Evolutionary conservation across 2,888 invertebrate genomes (phyloP).

Genomic region (Agrotis segetum): DNA sequence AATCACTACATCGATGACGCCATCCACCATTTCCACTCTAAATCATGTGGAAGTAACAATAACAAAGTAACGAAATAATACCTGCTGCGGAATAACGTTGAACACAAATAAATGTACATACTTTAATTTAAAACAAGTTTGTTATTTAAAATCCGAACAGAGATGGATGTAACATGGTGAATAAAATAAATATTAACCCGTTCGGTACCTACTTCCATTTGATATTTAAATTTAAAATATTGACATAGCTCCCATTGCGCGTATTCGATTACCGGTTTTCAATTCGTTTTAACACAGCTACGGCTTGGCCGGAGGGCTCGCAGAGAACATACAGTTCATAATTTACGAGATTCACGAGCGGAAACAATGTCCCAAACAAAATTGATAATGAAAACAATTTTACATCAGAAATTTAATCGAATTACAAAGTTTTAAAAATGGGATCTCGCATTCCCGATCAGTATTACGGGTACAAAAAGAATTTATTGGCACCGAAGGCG

Average conservation of each 20-base stretch:
- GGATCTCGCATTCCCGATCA: conserved; percentile 73
- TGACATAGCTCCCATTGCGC: conserved; percentile 87
- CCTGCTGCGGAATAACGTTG: conserved; percentile 31
- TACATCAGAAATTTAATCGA: conserved; percentile 86
- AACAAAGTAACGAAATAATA: conserved; percentile 36
- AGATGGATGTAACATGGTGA: conserved; percentile 78
- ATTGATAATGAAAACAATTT: conserved; percentile 88
- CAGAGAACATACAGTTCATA: conserved; percentile 86
- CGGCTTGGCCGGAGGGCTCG: conserved; percentile 84
- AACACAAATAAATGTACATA: conserved; percentile 57
- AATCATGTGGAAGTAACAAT: conserved; percentile 15
- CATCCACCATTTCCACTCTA: conserved; percentile 11
- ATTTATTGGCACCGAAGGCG: conserved; percentile 67
- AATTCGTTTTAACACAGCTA: conserved; percentile 88
- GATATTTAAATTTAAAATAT: conserved; percentile 90
- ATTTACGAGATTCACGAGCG: conserved; percentile 86
- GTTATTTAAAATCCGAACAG: conserved; percentile 76
- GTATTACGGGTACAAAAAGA: conserved; percentile 64
- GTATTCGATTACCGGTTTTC: conserved; percentile 90
- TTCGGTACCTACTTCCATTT: conserved; percentile 76
- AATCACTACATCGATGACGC: conserved; percentile 30
- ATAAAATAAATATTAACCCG: conserved; percentile 83
- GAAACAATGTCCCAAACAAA: conserved; percentile 87
- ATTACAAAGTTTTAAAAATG: conserved; percentile 79
- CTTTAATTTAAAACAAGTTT: conserved; percentile 57